phyloP scores from a whole-genome alignment of 2,113 vertebrate species.

The Arvicanthis niloticus region DNA sequence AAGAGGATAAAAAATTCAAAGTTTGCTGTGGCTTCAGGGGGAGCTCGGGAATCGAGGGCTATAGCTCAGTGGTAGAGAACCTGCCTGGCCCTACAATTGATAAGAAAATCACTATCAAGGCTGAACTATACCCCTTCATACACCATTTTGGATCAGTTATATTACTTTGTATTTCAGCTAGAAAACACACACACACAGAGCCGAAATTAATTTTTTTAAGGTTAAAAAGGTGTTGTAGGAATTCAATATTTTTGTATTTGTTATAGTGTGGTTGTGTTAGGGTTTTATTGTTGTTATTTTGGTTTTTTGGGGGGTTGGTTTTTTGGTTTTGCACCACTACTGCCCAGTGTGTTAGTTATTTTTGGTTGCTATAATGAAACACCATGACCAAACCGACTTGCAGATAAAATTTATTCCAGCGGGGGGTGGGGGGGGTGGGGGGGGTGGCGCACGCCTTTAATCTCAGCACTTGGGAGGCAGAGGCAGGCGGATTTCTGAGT shows the following conservation, averaged over 20 bases:
- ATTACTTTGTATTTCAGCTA: constrained; percentile 41
- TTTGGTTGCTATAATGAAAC: neutral
- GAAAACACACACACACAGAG: neutral
- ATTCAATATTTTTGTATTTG: neutral
- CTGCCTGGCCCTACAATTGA: neutral
- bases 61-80: neutral
- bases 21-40: neutral
- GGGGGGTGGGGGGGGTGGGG: no score
- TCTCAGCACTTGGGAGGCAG: no score
- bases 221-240: neutral
- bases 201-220: neutral
- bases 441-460: no score
- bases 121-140: neutral
- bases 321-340: no score
- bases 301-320: no score
- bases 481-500: no score
- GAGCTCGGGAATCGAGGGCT: neutral
- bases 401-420: no score
- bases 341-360: neutral
- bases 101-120: neutral
- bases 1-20: neutral
- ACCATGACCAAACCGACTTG: neutral
- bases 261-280: neutral
- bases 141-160: constrained; percentile 9
- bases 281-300: no score